Percentiles rank a stretch among this genome's conserved stretches.
These are phyloP conservation scores for Drosophila eugracilis DNA, from an alignment of 1,140 invertebrate genomes.

Conservation along the genomic window DNA sequence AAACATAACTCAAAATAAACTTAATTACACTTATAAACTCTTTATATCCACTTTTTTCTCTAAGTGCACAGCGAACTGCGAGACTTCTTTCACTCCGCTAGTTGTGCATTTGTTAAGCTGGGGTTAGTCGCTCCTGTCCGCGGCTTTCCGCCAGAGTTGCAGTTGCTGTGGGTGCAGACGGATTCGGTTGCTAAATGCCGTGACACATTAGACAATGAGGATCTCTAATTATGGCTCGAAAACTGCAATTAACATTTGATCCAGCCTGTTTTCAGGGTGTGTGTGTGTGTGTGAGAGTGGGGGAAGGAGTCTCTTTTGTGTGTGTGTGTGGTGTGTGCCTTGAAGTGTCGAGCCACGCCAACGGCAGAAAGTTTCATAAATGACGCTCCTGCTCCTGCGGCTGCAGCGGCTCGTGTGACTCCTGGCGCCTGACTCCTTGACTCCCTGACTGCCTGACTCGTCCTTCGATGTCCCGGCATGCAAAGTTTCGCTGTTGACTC, in stretches of 20 bases:
- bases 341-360: slow-evolving; percentile 72
- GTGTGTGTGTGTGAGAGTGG: slow-evolving; percentile 17
- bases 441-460: slow-evolving; percentile 9
- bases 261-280: slow-evolving; percentile 16
- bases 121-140: slow-evolving; percentile 27
- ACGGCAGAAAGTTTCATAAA: slow-evolving; percentile 73
- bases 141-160: slow-evolving; percentile 7
- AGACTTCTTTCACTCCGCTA: slow-evolving; percentile 17
- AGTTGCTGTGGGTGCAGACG: slow-evolving; percentile 17
- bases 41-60: not conserved
- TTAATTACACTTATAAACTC: not conserved
- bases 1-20: too few species aligned
- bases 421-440: slow-evolving; percentile 13
- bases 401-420: slow-evolving; percentile 16
- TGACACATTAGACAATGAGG: slow-evolving; percentile 77
- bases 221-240: slow-evolving; percentile 78
- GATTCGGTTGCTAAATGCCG: slow-evolving; percentile 75
- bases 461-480: slow-evolving; percentile 39
- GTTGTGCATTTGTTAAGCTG: slow-evolving; percentile 33
- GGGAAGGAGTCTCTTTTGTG: slow-evolving; percentile 6
- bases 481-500: slow-evolving; percentile 69
- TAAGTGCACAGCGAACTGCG: not conserved
- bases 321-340: slow-evolving; percentile 36
- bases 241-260: slow-evolving; percentile 82
- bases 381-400: slow-evolving; percentile 37